Conservation (phyloP, 2,797 vertebrate genomes). For the Melopsittacus undulatus region DNA sequence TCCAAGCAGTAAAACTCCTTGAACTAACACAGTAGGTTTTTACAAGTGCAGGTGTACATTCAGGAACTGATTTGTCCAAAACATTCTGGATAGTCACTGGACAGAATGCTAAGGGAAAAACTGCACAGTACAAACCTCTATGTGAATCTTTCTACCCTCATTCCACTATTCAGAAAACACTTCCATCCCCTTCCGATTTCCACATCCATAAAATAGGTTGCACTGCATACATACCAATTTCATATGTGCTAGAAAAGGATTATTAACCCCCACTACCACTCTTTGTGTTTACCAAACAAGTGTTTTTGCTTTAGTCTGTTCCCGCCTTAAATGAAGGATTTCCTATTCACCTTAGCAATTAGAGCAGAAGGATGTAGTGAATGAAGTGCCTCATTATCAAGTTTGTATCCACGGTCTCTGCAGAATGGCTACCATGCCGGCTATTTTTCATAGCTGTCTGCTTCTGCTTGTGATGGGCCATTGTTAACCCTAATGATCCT, state of each 20-base stretch:
- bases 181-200: not conserved
- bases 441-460: slow-evolving; percentile 80
- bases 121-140: not conserved
- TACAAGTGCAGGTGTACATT: not conserved
- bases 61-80: not conserved
- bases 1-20: not conserved
- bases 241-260: slow-evolving; percentile 56
- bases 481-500: slow-evolving; percentile 88
- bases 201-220: slow-evolving; percentile 29
- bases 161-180: not conserved
- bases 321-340: slow-evolving; percentile 76
- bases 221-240: slow-evolving; percentile 42
- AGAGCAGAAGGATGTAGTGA: slow-evolving; percentile 97
- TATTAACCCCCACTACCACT: slow-evolving; percentile 46
- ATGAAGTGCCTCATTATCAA: slow-evolving; percentile 86
- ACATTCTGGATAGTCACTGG: not conserved
- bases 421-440: slow-evolving; percentile 73
- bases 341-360: slow-evolving; percentile 96
- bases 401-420: slow-evolving; percentile 73
- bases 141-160: not conserved
- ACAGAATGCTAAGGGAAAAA: not conserved
- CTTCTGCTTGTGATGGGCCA: slow-evolving; percentile 74
- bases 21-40: not conserved
- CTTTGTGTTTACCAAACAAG: slow-evolving; percentile 82
- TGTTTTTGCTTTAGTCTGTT: slow-evolving; percentile 77